Conservation (phyloP, 2,888 invertebrate species). For the Torymus auratus region DNA sequence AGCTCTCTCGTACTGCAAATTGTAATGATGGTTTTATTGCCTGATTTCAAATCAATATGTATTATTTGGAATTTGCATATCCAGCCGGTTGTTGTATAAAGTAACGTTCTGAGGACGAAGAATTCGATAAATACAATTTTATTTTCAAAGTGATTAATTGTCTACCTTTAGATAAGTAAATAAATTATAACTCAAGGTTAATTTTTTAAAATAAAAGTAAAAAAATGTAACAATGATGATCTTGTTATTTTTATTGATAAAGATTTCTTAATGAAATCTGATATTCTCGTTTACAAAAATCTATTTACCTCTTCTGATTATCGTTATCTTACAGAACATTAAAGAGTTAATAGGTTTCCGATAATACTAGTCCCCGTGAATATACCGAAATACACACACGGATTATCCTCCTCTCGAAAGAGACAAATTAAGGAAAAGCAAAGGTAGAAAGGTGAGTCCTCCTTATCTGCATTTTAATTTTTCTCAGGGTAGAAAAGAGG, state of each 20-base stretch:
- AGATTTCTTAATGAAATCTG: background rate
- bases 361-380: background rate
- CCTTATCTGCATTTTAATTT: conserved; percentile 53
- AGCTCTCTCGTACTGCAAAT: no score
- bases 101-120: no score
- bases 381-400: conserved; percentile 35
- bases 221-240: background rate
- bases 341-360: conserved; percentile 42
- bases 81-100: conserved; percentile 15
- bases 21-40: conserved; percentile 6
- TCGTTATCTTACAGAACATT: conserved; percentile 15
- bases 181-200: background rate
- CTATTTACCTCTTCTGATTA: conserved; percentile 34
- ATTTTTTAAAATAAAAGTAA: background rate
- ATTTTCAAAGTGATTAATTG: background rate
- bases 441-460: conserved; percentile 49
- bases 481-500: conserved; percentile 18
- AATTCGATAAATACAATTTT: background rate
- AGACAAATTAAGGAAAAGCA: conserved; percentile 54
- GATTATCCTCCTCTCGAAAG: conserved; percentile 57
- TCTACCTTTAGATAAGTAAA: background rate
- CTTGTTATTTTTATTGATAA: background rate
- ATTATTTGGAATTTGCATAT: conserved; percentile 34
- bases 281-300: conserved; percentile 1
- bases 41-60: conserved; percentile 33